Percentiles rank a stretch among this genome's conserved stretches.
Evolutionary conservation across 2,113 vertebrate species (phyloP).

Genomic region (Callospermophilus lateralis): DNA sequence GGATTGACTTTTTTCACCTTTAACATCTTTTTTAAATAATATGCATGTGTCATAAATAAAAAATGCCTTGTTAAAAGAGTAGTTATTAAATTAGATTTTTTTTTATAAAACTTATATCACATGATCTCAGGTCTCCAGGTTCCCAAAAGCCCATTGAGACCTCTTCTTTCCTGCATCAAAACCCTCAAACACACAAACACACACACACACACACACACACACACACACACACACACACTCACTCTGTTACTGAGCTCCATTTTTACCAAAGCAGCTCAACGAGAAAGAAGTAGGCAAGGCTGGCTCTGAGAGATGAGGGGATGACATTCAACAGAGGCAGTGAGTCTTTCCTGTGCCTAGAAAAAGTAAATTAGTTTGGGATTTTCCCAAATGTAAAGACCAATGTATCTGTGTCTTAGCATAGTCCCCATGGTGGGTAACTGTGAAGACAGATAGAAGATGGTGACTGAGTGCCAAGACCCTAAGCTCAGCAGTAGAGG

Average conservation of each 20-base stretch:
- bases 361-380: background rate
- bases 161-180: accelerated
- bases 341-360: background rate
- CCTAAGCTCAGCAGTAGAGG: background rate
- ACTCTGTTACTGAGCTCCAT: background rate
- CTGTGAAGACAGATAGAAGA: background rate
- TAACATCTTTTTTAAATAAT: background rate
- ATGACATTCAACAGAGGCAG: background rate
- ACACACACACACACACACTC: too few species aligned
- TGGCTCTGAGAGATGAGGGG: background rate
- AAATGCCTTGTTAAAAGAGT: background rate
- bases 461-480: background rate
- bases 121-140: background rate
- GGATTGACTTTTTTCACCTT: background rate
- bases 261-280: background rate
- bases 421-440: background rate
- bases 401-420: background rate
- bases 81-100: background rate
- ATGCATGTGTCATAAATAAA: background rate
- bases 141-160: background rate
- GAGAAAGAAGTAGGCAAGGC: background rate
- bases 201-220: background rate
- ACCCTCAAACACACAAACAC: background rate
- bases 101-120: background rate
- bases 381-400: background rate